These are phyloP conservation scores for Heliconius congener DNA, from an alignment of 1,140 invertebrate genomes.

Conservation along the genomic window DNA sequence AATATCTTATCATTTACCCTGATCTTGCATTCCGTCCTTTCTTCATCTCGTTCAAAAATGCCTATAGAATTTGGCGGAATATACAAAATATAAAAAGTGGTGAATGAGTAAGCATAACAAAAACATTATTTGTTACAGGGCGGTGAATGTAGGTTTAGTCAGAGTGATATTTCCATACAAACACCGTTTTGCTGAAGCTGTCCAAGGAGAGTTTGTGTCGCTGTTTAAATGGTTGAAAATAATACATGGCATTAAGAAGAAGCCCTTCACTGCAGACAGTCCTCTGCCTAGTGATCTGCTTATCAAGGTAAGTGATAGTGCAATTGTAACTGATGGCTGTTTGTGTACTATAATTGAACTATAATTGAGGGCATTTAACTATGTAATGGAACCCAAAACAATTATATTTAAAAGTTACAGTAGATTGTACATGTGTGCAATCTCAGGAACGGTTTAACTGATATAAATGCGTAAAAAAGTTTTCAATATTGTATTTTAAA, in stretches of 20 bases:
- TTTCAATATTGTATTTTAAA: too few relatives aligned
- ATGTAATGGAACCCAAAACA: too few relatives aligned
- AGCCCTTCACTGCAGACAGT: conserved; percentile 84
- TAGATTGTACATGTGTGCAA: too few relatives aligned
- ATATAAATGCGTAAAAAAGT: too few relatives aligned
- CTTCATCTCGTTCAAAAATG: too few relatives aligned
- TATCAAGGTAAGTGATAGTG: conserved; percentile 86
- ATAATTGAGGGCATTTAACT: too few relatives aligned
- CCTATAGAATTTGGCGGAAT: too few relatives aligned
- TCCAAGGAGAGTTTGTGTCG: conserved; percentile 94
- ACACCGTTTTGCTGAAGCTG: conserved; percentile 95
- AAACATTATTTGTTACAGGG: conserved; percentile 53
- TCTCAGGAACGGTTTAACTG: background rate
- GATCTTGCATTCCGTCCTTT: too few relatives aligned
- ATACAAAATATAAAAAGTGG: background rate
- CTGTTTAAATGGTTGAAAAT: conserved; percentile 96
- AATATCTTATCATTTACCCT: too few relatives aligned
- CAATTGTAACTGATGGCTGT: background rate
- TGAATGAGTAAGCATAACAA: background rate
- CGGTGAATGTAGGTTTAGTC: conserved; percentile 86
- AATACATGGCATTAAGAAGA: conserved; percentile 87
- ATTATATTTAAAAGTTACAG: too few relatives aligned
- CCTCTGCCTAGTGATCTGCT: conserved; percentile 92
- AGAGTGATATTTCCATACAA: conserved; percentile 94
- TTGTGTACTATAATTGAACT: too few relatives aligned